phyloP scores from a whole-genome alignment of 2,797 vertebrate genomes.

The Enteromius viviparus region DNA sequence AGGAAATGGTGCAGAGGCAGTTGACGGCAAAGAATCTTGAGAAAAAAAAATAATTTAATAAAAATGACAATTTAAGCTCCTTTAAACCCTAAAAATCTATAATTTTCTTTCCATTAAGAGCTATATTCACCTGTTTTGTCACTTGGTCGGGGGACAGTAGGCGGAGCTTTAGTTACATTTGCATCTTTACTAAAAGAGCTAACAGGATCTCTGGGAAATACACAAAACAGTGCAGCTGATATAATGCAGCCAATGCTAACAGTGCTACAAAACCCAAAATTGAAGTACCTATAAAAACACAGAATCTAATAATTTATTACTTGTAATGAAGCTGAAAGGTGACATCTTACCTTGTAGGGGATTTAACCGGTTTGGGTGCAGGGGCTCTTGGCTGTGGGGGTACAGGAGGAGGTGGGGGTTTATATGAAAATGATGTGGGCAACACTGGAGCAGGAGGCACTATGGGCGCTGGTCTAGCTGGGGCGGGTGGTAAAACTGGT shows the following conservation, averaged over 20 bases:
- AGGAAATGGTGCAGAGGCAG: conserved; percentile 12
- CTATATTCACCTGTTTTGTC: conserved; percentile 71
- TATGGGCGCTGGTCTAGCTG: conserved; percentile 56
- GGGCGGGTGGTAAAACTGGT: conserved; percentile 11
- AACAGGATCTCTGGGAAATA: conserved; percentile 28
- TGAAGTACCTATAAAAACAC: conserved; percentile 5
- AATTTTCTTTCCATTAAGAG: neutral
- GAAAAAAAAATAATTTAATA: neutral
- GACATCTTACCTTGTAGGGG: conserved; percentile 53
- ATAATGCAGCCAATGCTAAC: neutral
- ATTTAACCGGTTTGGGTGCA: conserved; percentile 73
- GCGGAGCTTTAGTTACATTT: conserved; percentile 74
- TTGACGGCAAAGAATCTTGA: conserved; percentile 4
- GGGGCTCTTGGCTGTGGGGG: conserved; percentile 41
- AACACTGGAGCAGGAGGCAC: conserved; percentile 45
- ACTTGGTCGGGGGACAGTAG: conserved; percentile 68
- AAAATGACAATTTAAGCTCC: neutral
- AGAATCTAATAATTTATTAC: neutral
- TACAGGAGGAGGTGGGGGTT: conserved; percentile 40
- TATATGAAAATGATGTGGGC: conserved; percentile 44
- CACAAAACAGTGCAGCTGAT: conserved; percentile 20
- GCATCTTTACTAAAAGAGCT: conserved; percentile 74
- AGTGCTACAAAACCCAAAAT: neutral
- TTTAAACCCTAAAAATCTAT: neutral
- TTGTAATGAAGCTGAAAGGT: neutral